phyloP scores from a whole-genome alignment of 2,113 vertebrate genomes.

The Numenius arquata region DNA sequence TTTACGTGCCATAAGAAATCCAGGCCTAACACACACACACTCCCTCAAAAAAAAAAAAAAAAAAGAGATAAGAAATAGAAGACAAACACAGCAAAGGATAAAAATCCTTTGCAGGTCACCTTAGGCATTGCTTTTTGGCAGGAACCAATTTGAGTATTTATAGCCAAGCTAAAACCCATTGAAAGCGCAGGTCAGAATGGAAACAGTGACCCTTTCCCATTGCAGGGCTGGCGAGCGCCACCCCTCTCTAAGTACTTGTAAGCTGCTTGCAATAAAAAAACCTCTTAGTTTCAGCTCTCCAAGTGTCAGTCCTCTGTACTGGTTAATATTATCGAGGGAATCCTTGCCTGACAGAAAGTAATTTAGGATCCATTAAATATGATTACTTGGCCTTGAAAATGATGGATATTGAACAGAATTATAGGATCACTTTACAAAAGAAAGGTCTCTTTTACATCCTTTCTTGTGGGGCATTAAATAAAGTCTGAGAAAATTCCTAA shows the following conservation, averaged over 20 bases:
- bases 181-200: slow-evolving; percentile 33
- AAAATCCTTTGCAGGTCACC: slow-evolving; percentile 35
- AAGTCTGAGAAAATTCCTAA: slow-evolving; percentile 70
- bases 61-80: background rate
- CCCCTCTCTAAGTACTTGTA: slow-evolving; percentile 30
- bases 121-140: slow-evolving; percentile 48
- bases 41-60: background rate
- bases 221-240: background rate
- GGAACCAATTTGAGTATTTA: slow-evolving; percentile 43
- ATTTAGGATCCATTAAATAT: slow-evolving; percentile 83
- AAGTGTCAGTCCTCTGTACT: slow-evolving; percentile 64
- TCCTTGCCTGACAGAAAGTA: slow-evolving; percentile 76
- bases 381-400: slow-evolving; percentile 82
- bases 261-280: slow-evolving; percentile 63
- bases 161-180: slow-evolving; percentile 24
- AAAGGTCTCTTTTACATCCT: slow-evolving; percentile 78
- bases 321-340: slow-evolving; percentile 77
- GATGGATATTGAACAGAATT: slow-evolving; percentile 80
- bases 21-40: background rate
- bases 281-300: slow-evolving; percentile 55
- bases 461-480: slow-evolving; percentile 77
- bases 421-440: slow-evolving; percentile 79
- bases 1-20: background rate
- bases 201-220: slow-evolving; percentile 6
- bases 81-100: background rate